Percentiles rank a stretch among this genome's conserved stretches.
These are phyloP conservation scores for Diplolepis rosae DNA, from an alignment of 2,888 invertebrate species.

Conservation along the genomic window DNA sequence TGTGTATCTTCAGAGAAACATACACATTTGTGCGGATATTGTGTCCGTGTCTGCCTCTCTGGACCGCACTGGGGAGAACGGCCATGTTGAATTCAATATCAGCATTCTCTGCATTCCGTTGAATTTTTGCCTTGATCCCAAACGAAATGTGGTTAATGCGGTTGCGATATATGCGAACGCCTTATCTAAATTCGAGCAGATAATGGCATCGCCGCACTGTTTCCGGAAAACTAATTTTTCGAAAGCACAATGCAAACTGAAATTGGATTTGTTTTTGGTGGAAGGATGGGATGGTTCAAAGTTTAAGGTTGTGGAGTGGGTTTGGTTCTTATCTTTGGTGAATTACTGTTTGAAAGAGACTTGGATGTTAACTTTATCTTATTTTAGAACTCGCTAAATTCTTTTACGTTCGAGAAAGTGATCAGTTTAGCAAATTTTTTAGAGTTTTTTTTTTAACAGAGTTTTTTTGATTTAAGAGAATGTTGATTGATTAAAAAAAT, in stretches of 20 bases:
- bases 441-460: too few relatives aligned
- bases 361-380: too few relatives aligned
- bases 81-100: constrained; percentile 74
- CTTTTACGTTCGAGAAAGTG: too few relatives aligned
- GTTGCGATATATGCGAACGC: constrained; percentile 45
- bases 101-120: constrained; percentile 68
- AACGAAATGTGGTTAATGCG: constrained; percentile 55
- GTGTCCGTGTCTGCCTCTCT: constrained; percentile 42
- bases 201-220: background rate
- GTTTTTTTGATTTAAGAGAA: background rate
- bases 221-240: constrained; percentile 3
- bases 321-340: background rate
- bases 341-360: too few relatives aligned
- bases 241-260: background rate
- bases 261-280: background rate
- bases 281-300: background rate
- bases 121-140: constrained; percentile 59
- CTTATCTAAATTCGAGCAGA: constrained; percentile 38
- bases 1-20: too few relatives aligned
- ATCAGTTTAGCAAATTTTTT: too few relatives aligned
- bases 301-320: constrained; percentile 31
- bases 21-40: constrained; percentile 43
- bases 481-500: too few relatives aligned
- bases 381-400: too few relatives aligned
- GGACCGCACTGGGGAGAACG: constrained; percentile 61